Evolutionary conservation across 2,888 invertebrate species (phyloP).

Genomic region (Mesochorus sp.): DNA sequence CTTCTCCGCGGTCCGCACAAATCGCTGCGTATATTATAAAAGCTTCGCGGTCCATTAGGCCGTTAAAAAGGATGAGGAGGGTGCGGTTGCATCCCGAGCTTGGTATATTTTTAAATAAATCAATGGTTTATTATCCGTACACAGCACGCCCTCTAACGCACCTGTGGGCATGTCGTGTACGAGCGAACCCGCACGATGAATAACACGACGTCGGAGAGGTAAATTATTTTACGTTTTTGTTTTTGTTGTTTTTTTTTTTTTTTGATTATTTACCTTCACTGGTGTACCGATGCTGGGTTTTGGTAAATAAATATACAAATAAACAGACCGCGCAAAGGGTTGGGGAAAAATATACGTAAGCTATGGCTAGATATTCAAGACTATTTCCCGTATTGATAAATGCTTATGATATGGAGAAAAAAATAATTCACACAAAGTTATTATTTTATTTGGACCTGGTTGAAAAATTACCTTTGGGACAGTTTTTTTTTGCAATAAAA

Average conservation of each 20-base stretch:
- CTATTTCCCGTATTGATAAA: background rate
- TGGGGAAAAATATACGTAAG: background rate
- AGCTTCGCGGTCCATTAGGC: constrained; percentile 58
- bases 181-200: constrained; percentile 55
- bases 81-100: constrained; percentile 21
- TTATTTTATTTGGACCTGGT: background rate
- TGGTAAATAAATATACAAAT: constrained; percentile 8
- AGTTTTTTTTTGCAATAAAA: background rate
- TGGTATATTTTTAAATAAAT: constrained; percentile 63
- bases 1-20: constrained; percentile 21
- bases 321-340: background rate
- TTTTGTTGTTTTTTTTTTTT: constrained; percentile 11
- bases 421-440: background rate
- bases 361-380: background rate
- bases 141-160: constrained; percentile 46
- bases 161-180: constrained; percentile 40
- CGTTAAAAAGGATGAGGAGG: constrained; percentile 49
- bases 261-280: constrained; percentile 29
- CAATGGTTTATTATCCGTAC: constrained; percentile 61
- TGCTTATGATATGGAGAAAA: background rate
- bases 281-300: background rate
- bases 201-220: constrained; percentile 38
- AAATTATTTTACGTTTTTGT: constrained; percentile 42
- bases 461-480: background rate
- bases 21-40: constrained; percentile 42